A percentile compares a stretch with the other conserved stretches of the same genome.
Evolutionary conservation across 2,888 invertebrate genomes (phyloP).

Genomic region (Clusia tigrina): DNA sequence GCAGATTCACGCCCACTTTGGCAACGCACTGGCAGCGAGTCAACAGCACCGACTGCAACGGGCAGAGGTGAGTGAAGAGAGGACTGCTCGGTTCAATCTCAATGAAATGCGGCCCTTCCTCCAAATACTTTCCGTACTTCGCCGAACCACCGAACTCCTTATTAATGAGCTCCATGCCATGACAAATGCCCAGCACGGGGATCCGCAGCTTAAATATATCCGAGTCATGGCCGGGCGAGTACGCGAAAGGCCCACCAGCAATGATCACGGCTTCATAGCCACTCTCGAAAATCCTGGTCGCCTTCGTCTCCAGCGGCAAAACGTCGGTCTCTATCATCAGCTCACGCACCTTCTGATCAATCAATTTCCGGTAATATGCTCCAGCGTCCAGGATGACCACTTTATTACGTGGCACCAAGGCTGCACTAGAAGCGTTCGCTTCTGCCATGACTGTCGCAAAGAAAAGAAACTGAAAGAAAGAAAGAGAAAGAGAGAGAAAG

Average conservation of each 20-base stretch:
- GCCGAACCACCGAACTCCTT: slow-evolving; percentile 96
- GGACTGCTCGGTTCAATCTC: slow-evolving; percentile 88
- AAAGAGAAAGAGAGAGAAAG: too few species aligned
- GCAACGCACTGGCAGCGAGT: slow-evolving; percentile 98
- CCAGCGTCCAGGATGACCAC: slow-evolving; percentile 98
- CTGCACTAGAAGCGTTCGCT: too few species aligned
- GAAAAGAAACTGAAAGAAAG: too few species aligned
- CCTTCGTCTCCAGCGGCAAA: slow-evolving; percentile 90
- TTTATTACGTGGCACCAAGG: slow-evolving; percentile 67
- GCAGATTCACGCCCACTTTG: slow-evolving; percentile 87
- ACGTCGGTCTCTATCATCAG: slow-evolving; percentile 92
- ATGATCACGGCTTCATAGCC: slow-evolving; percentile 96
- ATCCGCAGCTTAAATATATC: slow-evolving; percentile 95
- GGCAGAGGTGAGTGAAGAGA: slow-evolving; percentile 82
- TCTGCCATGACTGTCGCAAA: too few species aligned
- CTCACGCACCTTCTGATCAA: slow-evolving; percentile 88
- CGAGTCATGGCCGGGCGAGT: slow-evolving; percentile 92
- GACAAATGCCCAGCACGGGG: slow-evolving; percentile 97
- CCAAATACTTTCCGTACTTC: slow-evolving; percentile 83
- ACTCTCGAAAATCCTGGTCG: slow-evolving; percentile 80
- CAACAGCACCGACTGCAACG: slow-evolving; percentile 87
- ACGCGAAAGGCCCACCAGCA: slow-evolving; percentile 98
- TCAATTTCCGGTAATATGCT: slow-evolving; percentile 98
- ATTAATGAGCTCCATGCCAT: slow-evolving; percentile 99
- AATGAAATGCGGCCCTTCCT: slow-evolving; percentile 92